Percentiles rank a stretch among this genome's conserved stretches.
Evolutionary conservation across 92 coral and sea anemone species (phyloP).

Genomic region (Siderastrea siderea): DNA sequence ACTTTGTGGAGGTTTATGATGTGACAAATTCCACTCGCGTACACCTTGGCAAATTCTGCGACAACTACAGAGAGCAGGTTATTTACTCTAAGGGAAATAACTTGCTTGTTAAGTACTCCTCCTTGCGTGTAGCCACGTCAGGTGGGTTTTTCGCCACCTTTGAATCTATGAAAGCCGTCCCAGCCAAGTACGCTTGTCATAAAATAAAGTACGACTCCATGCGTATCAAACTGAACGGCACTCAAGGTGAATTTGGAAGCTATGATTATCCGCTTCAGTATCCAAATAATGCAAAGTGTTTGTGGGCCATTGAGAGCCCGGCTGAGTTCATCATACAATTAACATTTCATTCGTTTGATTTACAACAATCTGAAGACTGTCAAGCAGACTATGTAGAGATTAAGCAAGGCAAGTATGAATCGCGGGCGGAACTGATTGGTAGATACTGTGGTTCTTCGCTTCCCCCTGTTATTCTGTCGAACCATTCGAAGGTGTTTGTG

Average conservation of each 20-base stretch:
- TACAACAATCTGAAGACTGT: conserved; percentile 52
- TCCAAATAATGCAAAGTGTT: conserved; percentile 54
- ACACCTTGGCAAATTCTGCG: conserved; percentile 35
- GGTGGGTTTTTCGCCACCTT: conserved; percentile 51
- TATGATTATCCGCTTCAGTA: conserved; percentile 47
- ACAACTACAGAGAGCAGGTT: neutral
- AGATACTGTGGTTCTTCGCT: conserved; percentile 56
- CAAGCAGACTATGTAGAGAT: conserved; percentile 41
- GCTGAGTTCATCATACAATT: conserved; percentile 33
- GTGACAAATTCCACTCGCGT: conserved; percentile 12
- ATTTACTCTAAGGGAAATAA: conserved; percentile 52
- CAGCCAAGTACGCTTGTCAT: conserved; percentile 62
- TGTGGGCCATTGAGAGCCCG: conserved; percentile 58
- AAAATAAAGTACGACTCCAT: neutral
- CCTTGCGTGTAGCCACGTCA: no score
- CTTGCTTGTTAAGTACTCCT: conserved; percentile 34
- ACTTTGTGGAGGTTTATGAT: conserved; percentile 52
- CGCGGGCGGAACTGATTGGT: neutral
- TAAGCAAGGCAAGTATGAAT: neutral
- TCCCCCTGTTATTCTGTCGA: conserved; percentile 40
- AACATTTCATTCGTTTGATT: conserved; percentile 38
- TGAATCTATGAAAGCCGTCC: conserved; percentile 12
- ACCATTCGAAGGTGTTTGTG: conserved; percentile 22
- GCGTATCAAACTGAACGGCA: neutral
- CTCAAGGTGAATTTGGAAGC: conserved; percentile 26